Base-by-base conservation (phyloP, 2,797 vertebrate genomes). In the Chelon labrosus region DNA sequence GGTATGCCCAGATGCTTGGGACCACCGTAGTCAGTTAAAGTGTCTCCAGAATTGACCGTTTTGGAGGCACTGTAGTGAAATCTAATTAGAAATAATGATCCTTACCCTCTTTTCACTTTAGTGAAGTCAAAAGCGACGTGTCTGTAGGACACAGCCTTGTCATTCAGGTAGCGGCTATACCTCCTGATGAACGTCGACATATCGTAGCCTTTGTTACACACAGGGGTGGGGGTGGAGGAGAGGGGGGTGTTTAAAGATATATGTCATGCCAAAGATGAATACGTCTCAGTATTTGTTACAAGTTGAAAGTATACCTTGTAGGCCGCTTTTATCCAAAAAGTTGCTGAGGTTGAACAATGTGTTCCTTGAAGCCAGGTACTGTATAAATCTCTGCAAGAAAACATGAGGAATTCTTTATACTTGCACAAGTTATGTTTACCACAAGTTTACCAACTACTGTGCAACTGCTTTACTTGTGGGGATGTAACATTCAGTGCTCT, bases 111-210 rank as follows among this genome's bases (percentile, higher is more conserved):
- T 94, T 98, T 98, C 88, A 98, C 97, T 96, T 98, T 98, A 27
- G 97, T 98, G 91, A 98, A 98, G 94, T 98, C 97, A 91, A 98
- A 98, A 77, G 97, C 97, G 65, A 98, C 97, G 92, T 97, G 97
- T 95, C 97, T 96, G 91, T 98, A 98, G 47, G 97, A 98, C 91
- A 98, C 97, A 55, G 97, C 97, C 85, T 98, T 98, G 86, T 98
- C 97, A 62, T 98, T 98, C 93, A 98, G 92, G 84, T 98, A 98
- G 47, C 97, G 96, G 92, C 97, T 98, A 90, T 97, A 97, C 68
- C 96, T 92, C 75, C 97, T 95, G 86, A 98, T 97, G 93, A 98
- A 97, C 0, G 97, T 97, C 59, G 97, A 97, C 97, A 97, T 98
- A 81, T 98, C 96, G 83, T 98, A 98, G 66, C 97, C 97, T 98